Conservation (phyloP, 2,113 vertebrate genomes). For the Romanogobio albipinnatus region DNA sequence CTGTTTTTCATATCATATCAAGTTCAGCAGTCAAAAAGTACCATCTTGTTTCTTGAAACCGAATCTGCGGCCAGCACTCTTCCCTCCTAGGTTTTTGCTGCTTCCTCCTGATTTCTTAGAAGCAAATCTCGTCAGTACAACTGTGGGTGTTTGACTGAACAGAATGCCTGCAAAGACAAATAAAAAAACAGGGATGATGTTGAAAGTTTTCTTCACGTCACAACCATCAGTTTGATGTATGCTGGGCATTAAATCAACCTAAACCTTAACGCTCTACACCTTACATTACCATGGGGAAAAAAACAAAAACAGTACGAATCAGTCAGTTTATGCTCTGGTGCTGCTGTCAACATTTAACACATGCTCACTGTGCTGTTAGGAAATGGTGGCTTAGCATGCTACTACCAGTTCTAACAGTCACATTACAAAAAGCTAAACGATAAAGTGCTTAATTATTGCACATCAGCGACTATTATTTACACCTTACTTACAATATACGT, state of each 20-base stretch:
- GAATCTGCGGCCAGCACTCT: constrained; percentile 83
- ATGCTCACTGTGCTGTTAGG: background rate
- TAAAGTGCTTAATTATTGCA: background rate
- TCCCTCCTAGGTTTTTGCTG: constrained; percentile 87
- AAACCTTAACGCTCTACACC: background rate
- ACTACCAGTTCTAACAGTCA: background rate
- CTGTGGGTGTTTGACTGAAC: constrained; percentile 55
- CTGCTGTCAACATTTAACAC: constrained; percentile 2
- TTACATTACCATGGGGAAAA: background rate
- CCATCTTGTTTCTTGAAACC: constrained; percentile 90
- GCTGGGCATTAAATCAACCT: background rate
- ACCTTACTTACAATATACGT: background rate
- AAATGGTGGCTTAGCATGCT: no score
- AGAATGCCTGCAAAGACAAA: constrained; percentile 65
- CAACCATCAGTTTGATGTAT: background rate
- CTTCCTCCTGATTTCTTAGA: constrained; percentile 89
- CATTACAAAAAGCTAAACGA: background rate
- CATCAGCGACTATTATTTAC: background rate
- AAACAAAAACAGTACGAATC: background rate
- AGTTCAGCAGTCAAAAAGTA: constrained; percentile 53
- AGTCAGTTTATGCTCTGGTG: background rate
- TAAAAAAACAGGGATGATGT: background rate
- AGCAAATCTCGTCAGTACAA: constrained; percentile 78
- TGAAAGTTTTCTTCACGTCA: background rate
- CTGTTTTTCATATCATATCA: background rate